These are phyloP conservation scores for Cephonodes hylas DNA, from an alignment of 2,888 invertebrate genomes.

Conservation along the genomic window DNA sequence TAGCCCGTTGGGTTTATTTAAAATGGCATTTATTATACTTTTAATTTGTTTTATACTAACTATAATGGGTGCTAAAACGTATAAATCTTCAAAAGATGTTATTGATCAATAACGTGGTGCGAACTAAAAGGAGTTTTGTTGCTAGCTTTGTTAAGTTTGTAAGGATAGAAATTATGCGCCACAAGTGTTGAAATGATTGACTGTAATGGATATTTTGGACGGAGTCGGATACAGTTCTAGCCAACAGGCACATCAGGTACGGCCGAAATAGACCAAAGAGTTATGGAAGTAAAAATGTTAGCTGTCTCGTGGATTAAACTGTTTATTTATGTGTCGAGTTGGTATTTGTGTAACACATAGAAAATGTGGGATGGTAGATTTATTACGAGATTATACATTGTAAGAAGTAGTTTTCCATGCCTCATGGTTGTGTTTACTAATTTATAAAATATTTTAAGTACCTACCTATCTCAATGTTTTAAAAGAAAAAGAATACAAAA, in stretches of 20 bases:
- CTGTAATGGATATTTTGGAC: slow-evolving; percentile 2
- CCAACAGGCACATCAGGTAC: not conserved
- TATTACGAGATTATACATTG: not conserved
- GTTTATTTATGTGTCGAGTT: slow-evolving; percentile 4
- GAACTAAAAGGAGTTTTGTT: not conserved
- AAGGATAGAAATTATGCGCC: not conserved
- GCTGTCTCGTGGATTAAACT: not conserved
- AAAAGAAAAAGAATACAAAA: not conserved
- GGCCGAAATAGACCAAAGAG: not conserved
- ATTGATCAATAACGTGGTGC: not conserved
- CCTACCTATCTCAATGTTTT: not conserved
- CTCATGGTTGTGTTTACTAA: not conserved
- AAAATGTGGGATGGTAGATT: not conserved
- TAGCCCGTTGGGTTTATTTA: not conserved
- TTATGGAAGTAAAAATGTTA: slow-evolving; percentile 3
- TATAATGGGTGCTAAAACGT: not conserved
- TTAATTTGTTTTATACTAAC: not conserved
- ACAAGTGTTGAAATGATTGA: not conserved
- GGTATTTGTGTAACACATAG: slow-evolving; percentile 1
- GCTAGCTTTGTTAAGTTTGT: not conserved
- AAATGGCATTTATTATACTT: not conserved
- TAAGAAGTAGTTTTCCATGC: not conserved
- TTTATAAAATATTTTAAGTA: not conserved
- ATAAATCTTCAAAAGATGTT: not conserved
- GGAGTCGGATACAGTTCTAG: not conserved